Percentiles rank a stretch among this genome's conserved stretches.
Evolutionary conservation across 1,140 invertebrate genomes (phyloP).

Genomic region (Sitophilus oryzae): DNA sequence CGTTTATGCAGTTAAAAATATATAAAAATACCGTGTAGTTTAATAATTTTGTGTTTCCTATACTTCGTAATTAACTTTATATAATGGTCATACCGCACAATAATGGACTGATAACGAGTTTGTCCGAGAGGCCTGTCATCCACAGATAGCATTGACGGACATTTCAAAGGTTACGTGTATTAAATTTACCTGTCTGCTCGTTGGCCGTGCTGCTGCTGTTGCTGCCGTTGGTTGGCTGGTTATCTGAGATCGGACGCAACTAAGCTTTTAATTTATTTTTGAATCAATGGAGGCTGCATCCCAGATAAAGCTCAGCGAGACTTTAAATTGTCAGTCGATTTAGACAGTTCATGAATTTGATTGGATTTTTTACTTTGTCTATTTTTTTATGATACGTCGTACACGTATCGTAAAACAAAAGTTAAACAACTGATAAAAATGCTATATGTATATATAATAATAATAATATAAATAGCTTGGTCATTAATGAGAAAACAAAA

Average conservation of each 20-base stretch:
- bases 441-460: too few species aligned
- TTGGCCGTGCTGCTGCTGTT: neutral
- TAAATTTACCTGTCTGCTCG: slow-evolving; percentile 17
- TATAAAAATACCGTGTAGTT: neutral
- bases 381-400: too few species aligned
- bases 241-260: neutral
- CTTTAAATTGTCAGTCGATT: too few species aligned
- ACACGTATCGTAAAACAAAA: too few species aligned
- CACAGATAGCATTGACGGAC: slow-evolving; percentile 22
- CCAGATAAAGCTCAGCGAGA: too few species aligned
- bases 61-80: slow-evolving; percentile 20
- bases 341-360: too few species aligned
- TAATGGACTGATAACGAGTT: slow-evolving; percentile 25
- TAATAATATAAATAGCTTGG: too few species aligned
- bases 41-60: neutral
- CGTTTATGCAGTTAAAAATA: too few species aligned
- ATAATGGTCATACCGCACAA: slow-evolving; percentile 8
- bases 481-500: too few species aligned
- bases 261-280: neutral
- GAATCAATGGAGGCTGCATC: too few species aligned
- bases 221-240: neutral
- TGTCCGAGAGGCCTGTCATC: slow-evolving; percentile 22
- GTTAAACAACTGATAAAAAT: too few species aligned
- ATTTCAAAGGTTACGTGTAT: slow-evolving; percentile 21
- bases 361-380: too few species aligned